phyloP scores from a whole-genome alignment of 2,888 invertebrate species.

The Seira ritae region DNA sequence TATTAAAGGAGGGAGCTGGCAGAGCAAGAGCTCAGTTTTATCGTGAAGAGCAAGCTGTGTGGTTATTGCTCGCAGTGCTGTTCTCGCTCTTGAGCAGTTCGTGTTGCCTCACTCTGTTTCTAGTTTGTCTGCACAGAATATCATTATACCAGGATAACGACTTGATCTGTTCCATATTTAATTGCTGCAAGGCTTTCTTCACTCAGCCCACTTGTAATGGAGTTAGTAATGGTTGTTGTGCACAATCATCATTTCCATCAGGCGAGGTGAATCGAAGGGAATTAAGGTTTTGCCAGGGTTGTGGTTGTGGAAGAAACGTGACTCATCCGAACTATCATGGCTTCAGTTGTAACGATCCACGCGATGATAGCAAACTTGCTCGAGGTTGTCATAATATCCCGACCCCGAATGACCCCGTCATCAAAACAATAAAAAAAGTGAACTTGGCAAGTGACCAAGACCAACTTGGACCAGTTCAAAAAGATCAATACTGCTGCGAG shows the following conservation, averaged over 20 bases:
- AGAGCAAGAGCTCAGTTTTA: slow-evolving; percentile 58
- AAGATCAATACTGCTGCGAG: slow-evolving; percentile 51
- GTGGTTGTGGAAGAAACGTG: neutral
- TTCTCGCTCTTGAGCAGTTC: slow-evolving; percentile 62
- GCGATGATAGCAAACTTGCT: neutral
- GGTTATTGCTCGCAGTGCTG: slow-evolving; percentile 66
- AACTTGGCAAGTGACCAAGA: slow-evolving; percentile 49
- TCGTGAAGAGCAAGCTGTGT: slow-evolving; percentile 60
- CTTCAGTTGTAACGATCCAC: neutral
- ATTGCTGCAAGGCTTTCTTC: slow-evolving; percentile 20
- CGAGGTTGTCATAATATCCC: slow-evolving; percentile 52
- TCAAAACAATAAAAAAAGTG: slow-evolving; percentile 20
- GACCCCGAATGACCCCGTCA: slow-evolving; percentile 56
- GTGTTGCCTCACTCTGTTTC: slow-evolving; percentile 62
- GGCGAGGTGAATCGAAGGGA: neutral
- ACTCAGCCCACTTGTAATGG: neutral
- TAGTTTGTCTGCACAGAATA: slow-evolving; percentile 49
- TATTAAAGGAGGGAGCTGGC: slow-evolving; percentile 44
- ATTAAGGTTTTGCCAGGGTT: neutral
- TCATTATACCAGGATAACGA: neutral
- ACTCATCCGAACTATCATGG: neutral
- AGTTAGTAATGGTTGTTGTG: neutral
- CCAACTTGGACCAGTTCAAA: slow-evolving; percentile 38
- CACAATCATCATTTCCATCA: neutral
- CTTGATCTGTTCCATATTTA: slow-evolving; percentile 15